Conservation (phyloP, 2,888 invertebrate genomes). For the Lithosia quadra region DNA sequence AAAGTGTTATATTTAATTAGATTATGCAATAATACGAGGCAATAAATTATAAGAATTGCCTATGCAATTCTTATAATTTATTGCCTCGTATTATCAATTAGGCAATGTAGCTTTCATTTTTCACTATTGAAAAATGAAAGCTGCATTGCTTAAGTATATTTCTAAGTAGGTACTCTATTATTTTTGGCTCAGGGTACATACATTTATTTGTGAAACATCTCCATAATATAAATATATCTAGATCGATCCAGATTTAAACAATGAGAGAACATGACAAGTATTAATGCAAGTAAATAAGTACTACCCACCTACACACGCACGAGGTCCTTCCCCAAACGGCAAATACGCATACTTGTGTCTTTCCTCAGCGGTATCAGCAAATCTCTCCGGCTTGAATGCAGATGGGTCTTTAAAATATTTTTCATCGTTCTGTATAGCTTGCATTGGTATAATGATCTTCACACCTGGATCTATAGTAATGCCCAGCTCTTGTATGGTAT, state of each 20-base stretch:
- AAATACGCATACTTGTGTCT: slow-evolving; percentile 60
- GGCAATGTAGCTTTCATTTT: too few species aligned
- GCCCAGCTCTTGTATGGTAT: slow-evolving; percentile 59
- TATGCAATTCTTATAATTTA: too few species aligned
- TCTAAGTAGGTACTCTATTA: too few species aligned
- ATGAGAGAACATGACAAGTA: not conserved
- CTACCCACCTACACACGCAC: slow-evolving; percentile 66
- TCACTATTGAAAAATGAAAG: too few species aligned
- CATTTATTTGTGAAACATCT: too few species aligned
- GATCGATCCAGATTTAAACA: slow-evolving; percentile 16
- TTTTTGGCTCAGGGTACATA: too few species aligned
- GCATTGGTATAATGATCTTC: slow-evolving; percentile 66
- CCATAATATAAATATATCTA: too few species aligned
- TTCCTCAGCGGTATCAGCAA: slow-evolving; percentile 46
- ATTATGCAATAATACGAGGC: too few species aligned
- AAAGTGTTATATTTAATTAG: too few species aligned
- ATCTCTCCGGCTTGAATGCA: slow-evolving; percentile 66
- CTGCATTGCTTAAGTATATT: too few species aligned
- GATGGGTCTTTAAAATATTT: slow-evolving; percentile 59
- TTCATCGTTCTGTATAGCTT: slow-evolving; percentile 70
- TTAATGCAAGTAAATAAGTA: not conserved
- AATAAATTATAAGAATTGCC: too few species aligned
- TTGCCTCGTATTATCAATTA: too few species aligned
- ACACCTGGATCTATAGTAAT: slow-evolving; percentile 70
- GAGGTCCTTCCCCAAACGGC: slow-evolving; percentile 58